Conservation (phyloP, 92 coral and sea anemone genomes). For the Epizoanthus illoricatus region DNA sequence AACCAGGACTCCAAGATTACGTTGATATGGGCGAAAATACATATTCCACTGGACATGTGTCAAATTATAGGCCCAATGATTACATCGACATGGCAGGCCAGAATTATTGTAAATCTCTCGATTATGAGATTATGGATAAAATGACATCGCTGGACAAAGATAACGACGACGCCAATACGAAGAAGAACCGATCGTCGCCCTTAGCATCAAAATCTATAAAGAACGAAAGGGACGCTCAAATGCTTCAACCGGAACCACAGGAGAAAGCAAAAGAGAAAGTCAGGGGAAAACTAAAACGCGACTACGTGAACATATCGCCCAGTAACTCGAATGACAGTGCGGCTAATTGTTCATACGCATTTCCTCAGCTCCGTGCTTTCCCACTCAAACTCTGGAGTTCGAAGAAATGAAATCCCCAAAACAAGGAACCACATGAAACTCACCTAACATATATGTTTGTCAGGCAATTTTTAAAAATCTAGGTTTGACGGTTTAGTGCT, state of each 20-base stretch:
- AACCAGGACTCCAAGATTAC: neutral
- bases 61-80: neutral
- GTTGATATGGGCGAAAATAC: neutral
- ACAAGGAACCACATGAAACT: no score
- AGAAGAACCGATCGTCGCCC: neutral
- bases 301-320: slow-evolving; percentile 26
- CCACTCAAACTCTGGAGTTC: neutral
- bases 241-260: no score
- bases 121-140: neutral
- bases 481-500: no score
- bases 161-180: neutral
- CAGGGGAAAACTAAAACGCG: neutral
- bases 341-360: slow-evolving; percentile 31
- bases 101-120: neutral
- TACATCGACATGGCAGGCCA: slow-evolving; percentile 14
- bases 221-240: no score
- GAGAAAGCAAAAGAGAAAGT: neutral
- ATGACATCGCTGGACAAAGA: neutral
- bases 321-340: slow-evolving; percentile 34
- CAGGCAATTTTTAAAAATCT: no score
- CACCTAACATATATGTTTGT: no score
- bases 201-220: no score
- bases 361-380: neutral
- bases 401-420: neutral
- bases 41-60: no score